Evolutionary conservation across 1,140 invertebrate species (phyloP).

Genomic region (Tenebrio molitor): DNA sequence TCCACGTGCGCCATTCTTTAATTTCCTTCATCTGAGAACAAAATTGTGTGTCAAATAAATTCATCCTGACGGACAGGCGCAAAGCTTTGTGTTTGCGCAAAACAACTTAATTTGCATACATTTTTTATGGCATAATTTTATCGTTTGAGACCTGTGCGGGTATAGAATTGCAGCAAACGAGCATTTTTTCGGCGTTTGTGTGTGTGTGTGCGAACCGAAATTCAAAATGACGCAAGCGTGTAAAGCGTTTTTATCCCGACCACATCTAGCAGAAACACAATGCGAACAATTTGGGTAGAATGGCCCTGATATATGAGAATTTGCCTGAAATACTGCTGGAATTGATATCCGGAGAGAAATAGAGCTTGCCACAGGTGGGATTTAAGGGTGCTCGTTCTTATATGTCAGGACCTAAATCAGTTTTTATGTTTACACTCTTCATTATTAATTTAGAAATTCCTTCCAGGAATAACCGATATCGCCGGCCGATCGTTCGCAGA

Average conservation of each 20-base stretch:
- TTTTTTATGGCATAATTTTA: conserved; percentile 33
- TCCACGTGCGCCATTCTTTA: no score
- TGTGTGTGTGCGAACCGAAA: conserved; percentile 31
- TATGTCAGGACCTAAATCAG: conserved; percentile 47
- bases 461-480: not conserved
- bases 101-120: conserved; percentile 43
- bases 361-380: conserved; percentile 47
- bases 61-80: conserved; percentile 27
- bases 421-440: conserved; percentile 48
- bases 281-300: conserved; percentile 47
- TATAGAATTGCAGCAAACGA: conserved; percentile 34
- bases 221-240: conserved; percentile 44
- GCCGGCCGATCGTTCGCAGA: no score
- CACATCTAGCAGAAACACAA: conserved; percentile 45
- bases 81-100: conserved; percentile 32
- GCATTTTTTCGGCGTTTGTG: conserved; percentile 22
- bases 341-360: conserved; percentile 48
- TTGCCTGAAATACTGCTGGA: conserved; percentile 46
- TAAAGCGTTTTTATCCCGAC: conserved; percentile 44
- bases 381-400: conserved; percentile 48
- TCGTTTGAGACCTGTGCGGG: conserved; percentile 17
- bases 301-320: conserved; percentile 48
- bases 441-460: conserved; percentile 35
- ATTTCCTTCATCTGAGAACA: conserved; percentile 9
- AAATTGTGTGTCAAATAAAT: conserved; percentile 33